phyloP scores from a whole-genome alignment of 2,113 vertebrate species.

The Cyrtonyx montezumae region DNA sequence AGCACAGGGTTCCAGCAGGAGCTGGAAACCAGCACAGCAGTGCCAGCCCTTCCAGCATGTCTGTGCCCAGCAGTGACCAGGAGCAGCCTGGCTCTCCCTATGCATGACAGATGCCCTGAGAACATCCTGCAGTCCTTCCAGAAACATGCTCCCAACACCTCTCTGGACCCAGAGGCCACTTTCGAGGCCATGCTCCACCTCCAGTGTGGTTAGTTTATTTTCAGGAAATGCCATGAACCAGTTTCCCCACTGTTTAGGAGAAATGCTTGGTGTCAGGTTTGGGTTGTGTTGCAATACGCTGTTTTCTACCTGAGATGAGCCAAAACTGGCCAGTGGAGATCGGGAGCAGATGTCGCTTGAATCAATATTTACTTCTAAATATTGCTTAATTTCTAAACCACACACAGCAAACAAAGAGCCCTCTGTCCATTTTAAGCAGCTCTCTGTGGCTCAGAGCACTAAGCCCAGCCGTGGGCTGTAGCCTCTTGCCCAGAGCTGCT shows the following conservation, averaged over 20 bases:
- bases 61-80: fast-evolving
- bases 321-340: neutral
- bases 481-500: neutral
- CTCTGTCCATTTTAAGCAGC: slow-evolving; percentile 1
- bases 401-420: slow-evolving; percentile 45
- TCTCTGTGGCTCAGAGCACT: neutral
- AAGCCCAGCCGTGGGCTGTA: neutral
- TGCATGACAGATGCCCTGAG: neutral
- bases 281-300: slow-evolving; percentile 11
- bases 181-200: neutral
- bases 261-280: neutral
- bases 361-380: slow-evolving; percentile 68
- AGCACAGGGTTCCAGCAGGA: neutral
- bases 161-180: neutral
- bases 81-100: fast-evolving
- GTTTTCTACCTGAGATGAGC: slow-evolving; percentile 49
- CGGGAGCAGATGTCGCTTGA: slow-evolving; percentile 11
- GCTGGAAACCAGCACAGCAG: neutral
- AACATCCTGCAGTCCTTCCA: slow-evolving; percentile 2
- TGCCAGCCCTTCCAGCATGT: neutral
- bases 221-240: slow-evolving; percentile 23
- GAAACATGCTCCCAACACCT: neutral
- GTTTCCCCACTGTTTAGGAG: neutral
- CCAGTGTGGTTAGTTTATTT: neutral
- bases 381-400: slow-evolving; percentile 12